phyloP scores from a whole-genome alignment of 2,888 invertebrate genomes.

The Leptinotarsa tumamoca region DNA sequence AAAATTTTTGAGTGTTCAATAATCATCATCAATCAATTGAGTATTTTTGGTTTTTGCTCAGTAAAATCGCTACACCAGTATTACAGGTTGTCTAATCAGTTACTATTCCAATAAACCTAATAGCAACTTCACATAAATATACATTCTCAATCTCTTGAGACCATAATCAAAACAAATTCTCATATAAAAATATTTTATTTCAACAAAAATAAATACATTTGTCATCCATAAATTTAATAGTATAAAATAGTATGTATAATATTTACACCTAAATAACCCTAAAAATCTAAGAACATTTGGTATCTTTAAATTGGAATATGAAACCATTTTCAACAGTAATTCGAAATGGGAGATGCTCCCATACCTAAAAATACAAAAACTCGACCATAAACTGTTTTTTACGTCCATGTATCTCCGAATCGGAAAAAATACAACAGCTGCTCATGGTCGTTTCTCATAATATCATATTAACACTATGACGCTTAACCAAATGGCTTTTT shows the following conservation, averaged over 20 bases:
- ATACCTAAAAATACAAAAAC: constrained; percentile 43
- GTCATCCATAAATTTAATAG: constrained; percentile 41
- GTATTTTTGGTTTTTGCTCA: no score
- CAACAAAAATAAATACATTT: constrained; percentile 56
- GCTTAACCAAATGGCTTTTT: constrained; percentile 46
- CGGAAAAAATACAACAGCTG: constrained; percentile 58
- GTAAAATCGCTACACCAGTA: no score
- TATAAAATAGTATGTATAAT: constrained; percentile 41
- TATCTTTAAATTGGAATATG: constrained; percentile 47
- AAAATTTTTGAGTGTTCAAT: no score
- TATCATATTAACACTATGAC: constrained; percentile 60
- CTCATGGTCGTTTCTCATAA: constrained; percentile 61
- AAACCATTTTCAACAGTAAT: constrained; percentile 42
- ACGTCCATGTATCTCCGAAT: constrained; percentile 45
- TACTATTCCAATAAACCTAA: not conserved
- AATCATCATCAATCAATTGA: no score
- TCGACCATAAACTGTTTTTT: constrained; percentile 39
- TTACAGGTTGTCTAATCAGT: no score
- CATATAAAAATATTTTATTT: constrained; percentile 52
- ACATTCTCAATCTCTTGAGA: not conserved
- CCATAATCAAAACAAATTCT: constrained; percentile 31
- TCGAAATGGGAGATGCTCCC: constrained; percentile 47
- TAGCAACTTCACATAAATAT: not conserved
- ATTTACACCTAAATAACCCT: constrained; percentile 41
- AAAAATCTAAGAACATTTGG: constrained; percentile 39